Base-by-base conservation (phyloP, 1,140 invertebrate genomes). In the Mycetomoellerius zeteki region DNA sequence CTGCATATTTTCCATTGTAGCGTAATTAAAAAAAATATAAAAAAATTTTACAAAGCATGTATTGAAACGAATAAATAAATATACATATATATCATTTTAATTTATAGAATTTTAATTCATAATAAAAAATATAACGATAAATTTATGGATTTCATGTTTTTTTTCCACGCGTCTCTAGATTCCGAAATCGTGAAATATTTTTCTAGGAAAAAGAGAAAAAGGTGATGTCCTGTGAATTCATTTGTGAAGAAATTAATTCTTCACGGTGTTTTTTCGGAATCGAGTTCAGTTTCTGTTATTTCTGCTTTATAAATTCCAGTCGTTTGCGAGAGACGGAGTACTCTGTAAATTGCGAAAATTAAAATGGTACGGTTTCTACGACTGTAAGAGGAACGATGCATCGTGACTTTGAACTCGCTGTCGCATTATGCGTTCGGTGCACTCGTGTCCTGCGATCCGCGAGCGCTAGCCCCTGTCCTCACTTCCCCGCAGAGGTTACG, bases 361-460 rank as follows among this genome's bases (percentile, higher is more conserved):
- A n/a, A 30, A 78, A 8, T 47, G 12, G 24, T 47, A 14, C 16
- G 4, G 8, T 30, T 50, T 76, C 54, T 12, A 8, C 56, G 21
- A 76, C 10, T 6, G 60, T 12, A 60, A 21, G 7, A 62, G 24
- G 56, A 8, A 33, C 24, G 37, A 72, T 86, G 75, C 58, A 86
- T 73, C 69, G 76, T 69, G 87, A 62, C 67, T 87, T 88, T 73
- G 19, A 58, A 76, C 47, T 81, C 50, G 37, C 73, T 80, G 73
- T 90, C 67, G 73, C 43, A 50, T 69, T 60, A 67, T 76, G 67
- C 78, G 86, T 86, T 78, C 77, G 43, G 65, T 90, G 81, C 85
- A 90, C 87, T 69, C 88, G 78, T 78, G 75, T 84, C 69, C 91
- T 86, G 88, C 91, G 89, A 92, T 92, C 90, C 86, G 88, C 85